A percentile compares a stretch with the other conserved stretches of the same genome.
Conservation (phyloP, 2,888 invertebrate species). For the Rhingia rostrata region DNA sequence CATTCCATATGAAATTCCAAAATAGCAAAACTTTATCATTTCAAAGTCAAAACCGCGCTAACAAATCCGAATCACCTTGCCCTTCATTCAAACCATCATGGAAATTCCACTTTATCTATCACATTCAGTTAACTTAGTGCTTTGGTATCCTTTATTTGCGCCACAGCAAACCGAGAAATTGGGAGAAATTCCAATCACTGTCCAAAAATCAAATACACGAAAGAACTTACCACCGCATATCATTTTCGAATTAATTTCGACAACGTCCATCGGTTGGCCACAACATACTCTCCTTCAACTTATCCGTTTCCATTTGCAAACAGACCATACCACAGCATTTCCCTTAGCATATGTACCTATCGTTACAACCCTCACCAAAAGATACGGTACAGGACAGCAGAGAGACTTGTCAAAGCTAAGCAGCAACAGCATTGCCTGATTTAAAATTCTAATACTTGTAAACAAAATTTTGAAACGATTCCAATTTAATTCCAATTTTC, state of each 20-base stretch:
- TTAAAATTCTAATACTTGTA: slow-evolving; percentile 73
- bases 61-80: neutral
- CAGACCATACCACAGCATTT: slow-evolving; percentile 11
- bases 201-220: slow-evolving; percentile 43
- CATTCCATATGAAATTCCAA: neutral
- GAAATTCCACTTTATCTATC: slow-evolving; percentile 3
- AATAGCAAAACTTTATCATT: no score
- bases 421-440: slow-evolving; percentile 70
- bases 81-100: neutral
- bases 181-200: slow-evolving; percentile 50
- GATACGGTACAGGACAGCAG: neutral
- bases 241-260: slow-evolving; percentile 73
- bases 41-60: neutral
- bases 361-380: neutral
- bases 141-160: slow-evolving; percentile 32
- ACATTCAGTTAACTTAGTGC: slow-evolving; percentile 5
- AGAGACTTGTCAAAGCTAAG: slow-evolving; percentile 26
- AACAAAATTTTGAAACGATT: slow-evolving; percentile 75
- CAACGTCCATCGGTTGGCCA: slow-evolving; percentile 63
- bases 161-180: slow-evolving; percentile 22
- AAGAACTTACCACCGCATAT: slow-evolving; percentile 64
- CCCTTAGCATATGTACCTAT: slow-evolving; percentile 4
- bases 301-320: slow-evolving; percentile 18
- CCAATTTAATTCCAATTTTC: slow-evolving; percentile 74
- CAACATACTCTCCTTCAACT: slow-evolving; percentile 35